Evolutionary conservation across 2,888 invertebrate genomes (phyloP).

Genomic region (Drosophila atroscutellata): DNA sequence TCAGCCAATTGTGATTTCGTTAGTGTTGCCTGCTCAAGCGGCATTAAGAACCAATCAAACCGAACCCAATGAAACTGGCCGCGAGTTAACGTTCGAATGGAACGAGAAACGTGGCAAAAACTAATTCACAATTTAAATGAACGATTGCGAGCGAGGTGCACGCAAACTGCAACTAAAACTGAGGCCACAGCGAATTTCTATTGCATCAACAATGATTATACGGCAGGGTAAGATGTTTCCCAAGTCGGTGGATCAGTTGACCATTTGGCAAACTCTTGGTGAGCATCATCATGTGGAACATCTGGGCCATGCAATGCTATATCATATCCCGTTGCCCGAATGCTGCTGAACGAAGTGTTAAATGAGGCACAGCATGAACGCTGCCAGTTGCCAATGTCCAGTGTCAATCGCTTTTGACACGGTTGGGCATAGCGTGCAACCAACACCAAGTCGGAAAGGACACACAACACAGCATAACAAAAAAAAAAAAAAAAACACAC

Average conservation of each 20-base stretch:
- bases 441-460: constrained; percentile 26
- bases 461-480: neutral
- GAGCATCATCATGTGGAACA: constrained; percentile 10
- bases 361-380: constrained; percentile 74
- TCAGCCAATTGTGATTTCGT: neutral
- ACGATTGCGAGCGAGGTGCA: constrained; percentile 30
- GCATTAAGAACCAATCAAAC: constrained; percentile 49
- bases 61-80: constrained; percentile 21
- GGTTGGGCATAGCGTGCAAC: constrained; percentile 71
- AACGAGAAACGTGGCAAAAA: constrained; percentile 50
- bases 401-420: constrained; percentile 65
- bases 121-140: constrained; percentile 66
- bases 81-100: constrained; percentile 42
- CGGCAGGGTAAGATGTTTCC: constrained; percentile 20
- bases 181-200: constrained; percentile 55
- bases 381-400: constrained; percentile 1
- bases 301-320: constrained; percentile 41
- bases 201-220: constrained; percentile 67
- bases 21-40: constrained; percentile 40
- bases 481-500: neutral
- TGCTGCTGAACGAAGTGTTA: constrained; percentile 74
- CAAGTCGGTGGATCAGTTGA: constrained; percentile 19
- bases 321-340: constrained; percentile 53
- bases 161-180: constrained; percentile 10
- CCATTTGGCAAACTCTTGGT: constrained; percentile 30